Base-by-base conservation (phyloP, 1,140 invertebrate genomes). In the Camponotus vicinus region DNA sequence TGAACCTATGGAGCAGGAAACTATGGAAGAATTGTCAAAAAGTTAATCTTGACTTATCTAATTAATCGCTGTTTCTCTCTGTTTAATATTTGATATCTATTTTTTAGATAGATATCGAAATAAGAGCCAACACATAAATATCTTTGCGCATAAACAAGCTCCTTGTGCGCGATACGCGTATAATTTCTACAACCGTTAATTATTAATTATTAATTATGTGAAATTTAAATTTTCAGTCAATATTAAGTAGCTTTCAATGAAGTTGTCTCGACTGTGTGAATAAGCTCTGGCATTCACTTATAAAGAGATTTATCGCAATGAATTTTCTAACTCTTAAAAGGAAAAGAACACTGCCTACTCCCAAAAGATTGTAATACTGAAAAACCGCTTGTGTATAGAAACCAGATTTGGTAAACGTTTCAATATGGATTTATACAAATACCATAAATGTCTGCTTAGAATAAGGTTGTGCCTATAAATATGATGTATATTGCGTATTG, bases 1-100 rank as follows among this genome's bases (percentile, higher is more conserved):
- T 32, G 94, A 95, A 82, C 92, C 93, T 27, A 95, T 95, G 94
- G 94, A 95, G 40, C 91, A 95, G 70, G 95, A 95, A 89, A 76
- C 88, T 42, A 89, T 87, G 21, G 93, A 94, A 73, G 89, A 75
- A 9, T 42, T 87, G 49, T 79, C 91, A 59, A 92, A 90, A 66
- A 95, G 94, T 95, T 95, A 95, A 95, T 95, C 77, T 15, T 59
- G 13, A 82, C 64, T 78, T 59, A 67, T 80, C 13, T 82, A 37
- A 70, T 52, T 73, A 55, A 42, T 79, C 1, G 37, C 67, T 45
- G 79, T 61, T 21, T 73, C 55, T 64, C 69, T 85, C 49, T 67
- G 45, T 87, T 75, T 61, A 77, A 63, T 71, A 69, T 83, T 88
- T 88, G 75, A 87, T 75, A 89, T 82, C 80, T 85, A 83, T 86